Evolutionary conservation across 2,797 vertebrate species (phyloP), one percentile per base, ranked within the genome.

Genomic region (Steatocranus sp.): DNA sequence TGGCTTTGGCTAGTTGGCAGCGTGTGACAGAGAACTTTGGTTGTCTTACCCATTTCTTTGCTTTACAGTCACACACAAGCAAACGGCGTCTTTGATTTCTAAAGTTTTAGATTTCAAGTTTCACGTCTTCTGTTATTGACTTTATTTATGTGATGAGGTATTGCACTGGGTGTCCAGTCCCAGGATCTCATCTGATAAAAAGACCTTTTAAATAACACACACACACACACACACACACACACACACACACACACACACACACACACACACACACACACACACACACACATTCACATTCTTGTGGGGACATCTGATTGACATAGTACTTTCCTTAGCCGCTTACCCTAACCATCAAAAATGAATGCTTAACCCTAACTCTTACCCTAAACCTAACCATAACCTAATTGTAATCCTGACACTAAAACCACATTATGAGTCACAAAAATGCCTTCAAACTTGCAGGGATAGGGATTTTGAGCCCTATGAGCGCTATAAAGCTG

Each of bases 271-370:
- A 30, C 2, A 30, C 27, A 30, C 27, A 27, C 27, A 27, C 27
- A 27, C 27, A 27, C 27, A 27, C 27, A 27, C 41, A 4, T 79
- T 83, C 79, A 49, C 85, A 78, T n/a, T n/a, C n/a, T n/a, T n/a
- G n/a, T n/a, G n/a, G n/a, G n/a, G n/a, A n/a, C n/a, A n/a, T n/a
- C n/a, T n/a, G n/a, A n/a, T n/a, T n/a, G n/a, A n/a, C n/a, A n/a
- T n/a, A n/a, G n/a, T n/a, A n/a, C n/a, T n/a, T n/a, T n/a, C n/a
- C n/a, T n/a, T n/a, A n/a, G n/a, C n/a, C n/a, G n/a, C n/a, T n/a
- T n/a, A n/a, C n/a, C n/a, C n/a, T n/a, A n/a, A n/a, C n/a, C n/a
- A n/a, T n/a, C n/a, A n/a, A n/a, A n/a, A n/a, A n/a, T n/a, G n/a
- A n/a, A n/a, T n/a, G n/a, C n/a, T n/a, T n/a, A n/a, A n/a, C n/a